Evolutionary conservation across 2,888 invertebrate species (phyloP).

Genomic region (Erpobdella octoculata): DNA sequence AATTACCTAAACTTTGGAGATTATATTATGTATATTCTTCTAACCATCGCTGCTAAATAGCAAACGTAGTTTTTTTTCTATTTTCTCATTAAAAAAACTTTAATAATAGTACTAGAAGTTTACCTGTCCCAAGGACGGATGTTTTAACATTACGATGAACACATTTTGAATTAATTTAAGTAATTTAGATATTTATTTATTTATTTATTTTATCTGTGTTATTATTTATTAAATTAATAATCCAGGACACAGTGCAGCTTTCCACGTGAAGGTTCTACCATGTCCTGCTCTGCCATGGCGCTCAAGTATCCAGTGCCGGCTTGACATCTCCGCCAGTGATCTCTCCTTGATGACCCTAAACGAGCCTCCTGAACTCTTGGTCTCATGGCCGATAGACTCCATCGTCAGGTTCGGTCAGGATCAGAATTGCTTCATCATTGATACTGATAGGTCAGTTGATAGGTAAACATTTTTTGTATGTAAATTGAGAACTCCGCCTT

Average conservation of each 20-base stretch:
- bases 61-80: too few relatives aligned
- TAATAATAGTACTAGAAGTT: background rate
- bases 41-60: too few relatives aligned
- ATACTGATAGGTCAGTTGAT: background rate
- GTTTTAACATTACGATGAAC: too few relatives aligned
- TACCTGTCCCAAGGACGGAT: too few relatives aligned
- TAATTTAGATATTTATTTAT: too few relatives aligned
- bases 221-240: too few relatives aligned
- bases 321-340: background rate
- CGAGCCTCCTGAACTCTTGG: background rate
- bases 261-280: background rate
- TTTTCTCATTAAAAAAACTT: background rate
- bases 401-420: background rate
- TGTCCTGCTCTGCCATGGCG: background rate
- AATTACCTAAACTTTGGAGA: too few relatives aligned
- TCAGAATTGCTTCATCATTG: slow-evolving; percentile 2
- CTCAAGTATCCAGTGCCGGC: background rate
- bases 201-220: too few relatives aligned
- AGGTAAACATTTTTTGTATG: too few relatives aligned
- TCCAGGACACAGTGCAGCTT: background rate
- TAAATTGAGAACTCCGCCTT: too few relatives aligned
- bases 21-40: too few relatives aligned
- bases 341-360: background rate
- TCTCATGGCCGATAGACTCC: background rate
- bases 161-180: too few relatives aligned